These are phyloP conservation scores for Bujurquina vittata DNA, from an alignment of 2,113 vertebrate species.

Conservation along the genomic window DNA sequence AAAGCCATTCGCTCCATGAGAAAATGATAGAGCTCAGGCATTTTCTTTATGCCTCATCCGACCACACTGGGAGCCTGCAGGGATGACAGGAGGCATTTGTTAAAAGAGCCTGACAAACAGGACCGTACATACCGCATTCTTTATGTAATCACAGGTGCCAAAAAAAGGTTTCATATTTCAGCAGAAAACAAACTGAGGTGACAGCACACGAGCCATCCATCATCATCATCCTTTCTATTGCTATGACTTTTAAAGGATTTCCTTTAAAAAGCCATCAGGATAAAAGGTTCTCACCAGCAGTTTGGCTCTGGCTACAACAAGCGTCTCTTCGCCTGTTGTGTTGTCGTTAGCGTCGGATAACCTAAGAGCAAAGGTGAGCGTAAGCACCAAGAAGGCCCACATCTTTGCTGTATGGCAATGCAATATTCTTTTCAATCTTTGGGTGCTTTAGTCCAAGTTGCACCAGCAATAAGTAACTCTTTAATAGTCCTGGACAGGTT, in stretches of 20 bases:
- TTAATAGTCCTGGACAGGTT: slow-evolving; percentile 5
- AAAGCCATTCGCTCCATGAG: slow-evolving; percentile 81
- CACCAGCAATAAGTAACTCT: not conserved
- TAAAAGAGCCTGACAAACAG: slow-evolving; percentile 32
- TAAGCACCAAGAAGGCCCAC: slow-evolving; percentile 66
- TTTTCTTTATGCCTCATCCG: slow-evolving; percentile 86
- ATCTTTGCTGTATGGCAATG: slow-evolving; percentile 38
- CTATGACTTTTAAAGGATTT: not conserved
- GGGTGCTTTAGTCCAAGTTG: not conserved
- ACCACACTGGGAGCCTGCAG: slow-evolving; percentile 84
- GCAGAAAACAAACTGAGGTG: not conserved
- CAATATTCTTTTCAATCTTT: not conserved
- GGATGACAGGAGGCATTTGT: slow-evolving; percentile 32
- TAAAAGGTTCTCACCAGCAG: slow-evolving; percentile 74
- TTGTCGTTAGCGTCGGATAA: slow-evolving; percentile 39
- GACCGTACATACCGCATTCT: not conserved
- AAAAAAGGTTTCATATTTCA: slow-evolving; percentile 14
- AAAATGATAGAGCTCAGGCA: slow-evolving; percentile 82
- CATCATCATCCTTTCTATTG: not conserved
- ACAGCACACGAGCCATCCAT: not conserved
- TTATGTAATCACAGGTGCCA: slow-evolving; percentile 29
- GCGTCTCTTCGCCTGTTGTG: slow-evolving; percentile 39
- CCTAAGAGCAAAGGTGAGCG: slow-evolving; percentile 27
- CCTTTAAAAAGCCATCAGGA: not conserved
- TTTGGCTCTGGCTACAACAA: slow-evolving; percentile 74